phyloP scores from a whole-genome alignment of 30 jellyfish, hydroid and myxozoan species.

The Aurelia coerulea region DNA sequence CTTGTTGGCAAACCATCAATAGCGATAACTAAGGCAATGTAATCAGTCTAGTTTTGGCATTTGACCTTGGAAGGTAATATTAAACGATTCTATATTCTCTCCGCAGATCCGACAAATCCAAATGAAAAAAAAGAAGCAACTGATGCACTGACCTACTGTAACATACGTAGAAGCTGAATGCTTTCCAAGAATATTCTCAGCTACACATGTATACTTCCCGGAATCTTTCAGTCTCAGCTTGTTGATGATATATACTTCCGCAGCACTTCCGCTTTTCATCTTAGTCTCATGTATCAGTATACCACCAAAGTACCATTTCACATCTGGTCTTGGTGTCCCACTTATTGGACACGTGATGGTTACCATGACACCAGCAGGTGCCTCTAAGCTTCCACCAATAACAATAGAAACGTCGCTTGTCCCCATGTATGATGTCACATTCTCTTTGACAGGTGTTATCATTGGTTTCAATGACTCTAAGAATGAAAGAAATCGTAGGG shows the following conservation, averaged over 20 bases:
- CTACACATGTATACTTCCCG: slow-evolving; percentile 77
- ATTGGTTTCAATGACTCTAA: slow-evolving; percentile 59
- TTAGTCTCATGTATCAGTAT: slow-evolving; percentile 22
- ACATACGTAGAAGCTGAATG: slow-evolving; percentile 48
- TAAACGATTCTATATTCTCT: too few species aligned
- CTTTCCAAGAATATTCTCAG: slow-evolving; percentile 68
- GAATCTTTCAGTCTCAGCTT: slow-evolving; percentile 50
- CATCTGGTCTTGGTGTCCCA: slow-evolving; percentile 80
- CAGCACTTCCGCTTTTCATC: slow-evolving; percentile 38
- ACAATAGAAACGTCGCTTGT: slow-evolving; percentile 37
- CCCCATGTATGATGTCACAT: slow-evolving; percentile 50
- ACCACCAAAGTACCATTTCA: slow-evolving; percentile 75
- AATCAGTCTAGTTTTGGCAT: too few species aligned
- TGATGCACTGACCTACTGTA: slow-evolving; percentile 46
- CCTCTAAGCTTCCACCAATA: slow-evolving; percentile 77
- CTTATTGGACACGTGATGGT: slow-evolving; percentile 72
- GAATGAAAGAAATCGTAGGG: not conserved
- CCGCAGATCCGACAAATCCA: too few species aligned
- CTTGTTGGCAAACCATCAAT: too few species aligned
- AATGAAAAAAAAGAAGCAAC: too few species aligned
- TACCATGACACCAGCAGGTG: slow-evolving; percentile 67
- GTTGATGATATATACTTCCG: slow-evolving; percentile 48
- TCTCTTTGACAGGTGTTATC: slow-evolving; percentile 55
- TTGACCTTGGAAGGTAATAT: too few species aligned
- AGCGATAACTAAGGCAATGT: too few species aligned